Percentiles rank a stretch among this genome's conserved stretches.
Conservation (phyloP, 1,140 invertebrate genomes). For the Eueides isabella region DNA sequence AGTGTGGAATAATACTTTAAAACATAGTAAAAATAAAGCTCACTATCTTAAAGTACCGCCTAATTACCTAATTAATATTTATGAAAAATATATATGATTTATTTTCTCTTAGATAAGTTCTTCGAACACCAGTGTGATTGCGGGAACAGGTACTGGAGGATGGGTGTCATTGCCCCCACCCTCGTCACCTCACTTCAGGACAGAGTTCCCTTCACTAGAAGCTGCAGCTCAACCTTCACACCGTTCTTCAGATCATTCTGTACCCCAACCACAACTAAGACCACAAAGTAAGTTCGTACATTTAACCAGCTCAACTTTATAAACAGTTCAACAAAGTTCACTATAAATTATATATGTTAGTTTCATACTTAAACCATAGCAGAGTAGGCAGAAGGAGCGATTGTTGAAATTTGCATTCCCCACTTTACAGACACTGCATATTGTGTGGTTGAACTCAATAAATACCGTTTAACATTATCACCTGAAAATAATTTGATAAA, state of each 20-base stretch:
- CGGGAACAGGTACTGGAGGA: constrained; percentile 70
- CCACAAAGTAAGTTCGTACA: constrained; percentile 73
- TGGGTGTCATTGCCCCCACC: constrained; percentile 85
- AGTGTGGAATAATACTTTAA: too few species aligned
- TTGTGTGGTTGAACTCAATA: too few species aligned
- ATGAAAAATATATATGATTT: not conserved
- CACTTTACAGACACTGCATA: too few species aligned
- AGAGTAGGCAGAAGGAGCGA: too few species aligned
- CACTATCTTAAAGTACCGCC: too few species aligned
- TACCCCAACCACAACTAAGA: constrained; percentile 73
- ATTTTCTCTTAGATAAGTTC: constrained; percentile 55
- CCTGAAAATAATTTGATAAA: too few species aligned
- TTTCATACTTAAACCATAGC: too few species aligned
- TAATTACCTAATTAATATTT: not conserved
- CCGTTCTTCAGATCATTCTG: constrained; percentile 68
- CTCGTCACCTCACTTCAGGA: constrained; percentile 90
- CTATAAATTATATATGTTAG: not conserved
- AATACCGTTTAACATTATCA: too few species aligned
- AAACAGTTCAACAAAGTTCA: not conserved
- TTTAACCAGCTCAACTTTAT: not conserved
- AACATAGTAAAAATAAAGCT: too few species aligned
- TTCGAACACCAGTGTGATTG: constrained; percentile 63
- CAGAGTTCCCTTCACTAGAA: constrained; percentile 91
- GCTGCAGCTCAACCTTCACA: constrained; percentile 77
- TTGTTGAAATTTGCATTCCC: too few species aligned